Evolutionary conservation across 2,113 vertebrate genomes (phyloP).

Genomic region (Tinamus guttatus): DNA sequence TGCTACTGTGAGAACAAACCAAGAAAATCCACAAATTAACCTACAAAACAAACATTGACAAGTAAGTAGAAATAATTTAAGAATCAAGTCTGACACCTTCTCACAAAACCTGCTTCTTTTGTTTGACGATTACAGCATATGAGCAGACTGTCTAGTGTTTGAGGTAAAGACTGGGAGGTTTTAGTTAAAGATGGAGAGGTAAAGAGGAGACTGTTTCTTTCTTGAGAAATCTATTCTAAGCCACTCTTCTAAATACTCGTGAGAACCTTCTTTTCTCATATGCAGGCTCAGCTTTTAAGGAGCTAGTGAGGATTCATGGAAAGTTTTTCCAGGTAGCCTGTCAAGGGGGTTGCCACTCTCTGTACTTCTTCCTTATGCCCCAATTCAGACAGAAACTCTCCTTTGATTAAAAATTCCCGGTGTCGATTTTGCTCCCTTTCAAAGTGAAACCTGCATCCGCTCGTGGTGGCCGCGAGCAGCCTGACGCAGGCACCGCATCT

Average conservation of each 20-base stretch:
- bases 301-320: not conserved
- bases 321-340: not conserved
- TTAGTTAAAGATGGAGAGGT: not conserved
- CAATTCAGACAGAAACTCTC: not conserved
- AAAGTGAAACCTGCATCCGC: not conserved
- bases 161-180: not conserved
- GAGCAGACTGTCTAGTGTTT: not conserved
- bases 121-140: not conserved
- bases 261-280: not conserved
- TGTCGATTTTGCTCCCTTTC: not conserved
- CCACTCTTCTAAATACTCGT: not conserved
- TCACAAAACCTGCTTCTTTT: constrained; percentile 52
- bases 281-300: not conserved
- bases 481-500: not conserved
- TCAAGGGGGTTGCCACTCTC: not conserved
- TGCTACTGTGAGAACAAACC: not conserved
- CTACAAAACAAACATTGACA: not conserved
- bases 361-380: not conserved
- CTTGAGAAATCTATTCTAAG: not conserved
- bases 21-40: not conserved
- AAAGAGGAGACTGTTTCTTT: not conserved
- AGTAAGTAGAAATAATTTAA: constrained; percentile 19
- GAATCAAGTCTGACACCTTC: constrained; percentile 21
- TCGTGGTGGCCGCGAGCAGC: not conserved
- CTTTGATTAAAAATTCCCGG: not conserved